phyloP scores from a whole-genome alignment of 92 coral and sea anemone species.

The Zoanthus gigantus region DNA sequence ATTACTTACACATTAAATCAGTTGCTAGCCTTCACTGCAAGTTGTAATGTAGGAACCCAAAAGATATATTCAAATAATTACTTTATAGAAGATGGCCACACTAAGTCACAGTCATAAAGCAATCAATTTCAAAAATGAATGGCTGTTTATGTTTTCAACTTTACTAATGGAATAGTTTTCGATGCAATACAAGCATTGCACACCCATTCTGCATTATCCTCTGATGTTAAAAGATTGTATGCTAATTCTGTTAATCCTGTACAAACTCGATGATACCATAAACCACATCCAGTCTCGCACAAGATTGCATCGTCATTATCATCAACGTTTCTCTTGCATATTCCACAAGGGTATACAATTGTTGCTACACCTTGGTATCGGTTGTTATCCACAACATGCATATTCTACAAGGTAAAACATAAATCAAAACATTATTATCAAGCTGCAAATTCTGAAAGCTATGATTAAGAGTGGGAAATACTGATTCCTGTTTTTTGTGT shows the following conservation, averaged over 20 bases:
- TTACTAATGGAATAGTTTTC: constrained; percentile 92
- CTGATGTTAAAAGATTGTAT: constrained; percentile 87
- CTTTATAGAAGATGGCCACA: not conserved
- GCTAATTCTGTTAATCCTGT: constrained; percentile 95
- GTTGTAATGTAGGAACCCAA: no score
- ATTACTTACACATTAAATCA: no score
- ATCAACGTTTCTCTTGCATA: constrained; percentile 92
- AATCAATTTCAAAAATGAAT: not conserved
- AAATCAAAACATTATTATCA: not conserved
- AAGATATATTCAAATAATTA: no score
- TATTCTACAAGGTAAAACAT: constrained; percentile 10
- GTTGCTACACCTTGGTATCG: constrained; percentile 15
- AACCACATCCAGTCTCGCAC: constrained; percentile 97
- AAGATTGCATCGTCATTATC: constrained; percentile 98
- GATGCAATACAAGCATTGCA: constrained; percentile 91
- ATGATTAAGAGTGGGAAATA: no score
- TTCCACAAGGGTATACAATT: constrained; percentile 92
- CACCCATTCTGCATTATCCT: constrained; percentile 97
- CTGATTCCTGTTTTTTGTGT: no score
- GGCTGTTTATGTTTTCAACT: constrained; percentile 73
- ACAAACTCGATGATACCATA: constrained; percentile 97
- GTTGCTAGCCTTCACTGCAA: no score
- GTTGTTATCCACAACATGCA: constrained; percentile 14
- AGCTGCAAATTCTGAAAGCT: not conserved
- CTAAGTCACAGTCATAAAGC: not conserved